These are phyloP conservation scores for Pyrrhosoma nymphula DNA, from an alignment of 2,888 invertebrate species.

Conservation along the genomic window DNA sequence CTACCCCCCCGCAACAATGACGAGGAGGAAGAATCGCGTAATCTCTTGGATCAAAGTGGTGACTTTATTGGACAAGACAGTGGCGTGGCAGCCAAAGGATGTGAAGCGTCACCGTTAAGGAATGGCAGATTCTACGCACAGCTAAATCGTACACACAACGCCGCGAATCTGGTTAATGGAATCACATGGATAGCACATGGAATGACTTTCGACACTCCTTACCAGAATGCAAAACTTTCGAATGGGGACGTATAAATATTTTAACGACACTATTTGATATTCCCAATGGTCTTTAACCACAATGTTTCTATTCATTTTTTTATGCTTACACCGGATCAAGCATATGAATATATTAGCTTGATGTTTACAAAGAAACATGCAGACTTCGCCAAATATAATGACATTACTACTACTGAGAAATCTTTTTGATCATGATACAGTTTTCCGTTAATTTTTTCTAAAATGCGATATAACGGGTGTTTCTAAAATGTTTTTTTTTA, in stretches of 20 bases:
- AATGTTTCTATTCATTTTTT: too few relatives aligned
- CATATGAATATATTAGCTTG: too few relatives aligned
- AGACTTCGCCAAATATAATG: too few relatives aligned
- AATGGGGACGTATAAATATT: neutral
- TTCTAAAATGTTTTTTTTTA: too few relatives aligned
- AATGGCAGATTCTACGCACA: constrained; percentile 16
- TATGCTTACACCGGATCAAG: too few relatives aligned
- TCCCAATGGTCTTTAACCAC: too few relatives aligned
- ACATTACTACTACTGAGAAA: too few relatives aligned
- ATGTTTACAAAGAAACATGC: too few relatives aligned
- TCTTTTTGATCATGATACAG: too few relatives aligned
- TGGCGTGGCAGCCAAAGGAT: constrained; percentile 2
- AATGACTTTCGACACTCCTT: neutral
- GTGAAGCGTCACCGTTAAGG: constrained; percentile 31
- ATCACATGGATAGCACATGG: neutral
- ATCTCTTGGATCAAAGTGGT: constrained; percentile 49
- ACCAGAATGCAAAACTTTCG: neutral
- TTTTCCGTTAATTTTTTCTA: too few relatives aligned
- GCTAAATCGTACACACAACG: neutral
- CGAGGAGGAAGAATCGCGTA: neutral
- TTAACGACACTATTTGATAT: too few relatives aligned
- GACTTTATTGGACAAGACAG: constrained; percentile 54
- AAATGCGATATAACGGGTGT: too few relatives aligned
- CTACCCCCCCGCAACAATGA: neutral
- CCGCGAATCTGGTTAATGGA: neutral